Base-by-base conservation (phyloP, 2,797 vertebrate species). In the Gymnothorax javanicus region DNA sequence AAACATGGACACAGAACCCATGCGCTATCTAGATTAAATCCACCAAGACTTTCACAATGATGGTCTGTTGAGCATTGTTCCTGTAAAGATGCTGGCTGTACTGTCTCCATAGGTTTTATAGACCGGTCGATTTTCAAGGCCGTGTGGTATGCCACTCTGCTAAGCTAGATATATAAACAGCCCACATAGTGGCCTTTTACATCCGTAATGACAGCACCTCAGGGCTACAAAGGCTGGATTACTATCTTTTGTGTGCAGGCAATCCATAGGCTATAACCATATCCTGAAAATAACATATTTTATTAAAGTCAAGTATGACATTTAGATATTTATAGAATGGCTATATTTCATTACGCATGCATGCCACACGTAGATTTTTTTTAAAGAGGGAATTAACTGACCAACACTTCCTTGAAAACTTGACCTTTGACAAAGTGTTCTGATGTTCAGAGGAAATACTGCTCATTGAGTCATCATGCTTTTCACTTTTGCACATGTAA, bases 51-150 rank as follows among this genome's bases (percentile, higher is more conserved):
- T 17, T 33, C 27, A 25, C 54, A 82, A 20, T 57, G 17, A 7
- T 83, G 57, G 27, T 83, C 52, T 50, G 33, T 25, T 71, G 52
- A 57, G 64, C 60, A 84, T 62, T n/a, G 15, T 56, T 17, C n/a
- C 64, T 84, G 59, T 85, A 54, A 85, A 85, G 60, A 85, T 85
- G 64, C n/a, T 54, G 84, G 9, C 81, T 86, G 62, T 25, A 86
- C 13, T 23, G 25, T 62, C 64, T 64, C 81, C 17, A 43, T 71
- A 77, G 73, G 43, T 86, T 59, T 8, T 59, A 60, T 25, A 69
- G 62, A 82, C 43, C 27, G 59, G n/a, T 62, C 33, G 3, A 25
- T 79, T 75, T 27, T 59, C 57, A 33, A 27, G 56, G 15, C n/a
- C 67, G 2, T 56, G 64, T 59, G 54, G 50, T 59, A 59, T 17